Conservation (phyloP, 1,140 invertebrate genomes). For the Sycophila sp. region DNA sequence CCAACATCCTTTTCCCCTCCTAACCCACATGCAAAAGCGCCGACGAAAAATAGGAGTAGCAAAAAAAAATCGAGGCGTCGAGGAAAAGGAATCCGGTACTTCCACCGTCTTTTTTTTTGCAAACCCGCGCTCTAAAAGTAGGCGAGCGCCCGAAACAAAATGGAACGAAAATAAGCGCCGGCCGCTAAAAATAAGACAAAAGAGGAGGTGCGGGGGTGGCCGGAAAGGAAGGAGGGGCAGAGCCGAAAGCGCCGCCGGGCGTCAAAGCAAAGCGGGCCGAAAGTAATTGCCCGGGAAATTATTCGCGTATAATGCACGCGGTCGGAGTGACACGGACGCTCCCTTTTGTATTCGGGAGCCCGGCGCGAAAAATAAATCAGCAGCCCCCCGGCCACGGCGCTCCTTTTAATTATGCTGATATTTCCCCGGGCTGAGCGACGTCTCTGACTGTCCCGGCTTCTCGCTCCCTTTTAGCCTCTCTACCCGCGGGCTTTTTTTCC, state of each 20-base stretch:
- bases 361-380: background rate
- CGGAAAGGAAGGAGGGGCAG: background rate
- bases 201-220: background rate
- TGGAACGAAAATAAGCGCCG: background rate
- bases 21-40: background rate
- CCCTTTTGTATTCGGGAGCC: background rate
- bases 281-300: slow-evolving; percentile 32
- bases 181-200: background rate
- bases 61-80: background rate
- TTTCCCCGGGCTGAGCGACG: background rate
- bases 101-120: too few relatives aligned
- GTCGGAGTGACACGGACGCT: background rate
- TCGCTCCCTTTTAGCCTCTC: too few relatives aligned
- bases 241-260: background rate
- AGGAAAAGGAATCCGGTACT: background rate
- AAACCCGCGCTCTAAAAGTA: background rate
- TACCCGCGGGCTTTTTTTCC: too few relatives aligned
- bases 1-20: background rate
- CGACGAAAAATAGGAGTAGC: background rate
- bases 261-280: background rate
- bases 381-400: background rate
- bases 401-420: slow-evolving; percentile 20
- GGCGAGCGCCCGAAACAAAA: slow-evolving; percentile 1
- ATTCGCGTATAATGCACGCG: background rate
- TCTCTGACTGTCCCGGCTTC: too few relatives aligned